Evolutionary conservation across 2,888 invertebrate genomes (phyloP).

Genomic region (Trachelus stipa): DNA sequence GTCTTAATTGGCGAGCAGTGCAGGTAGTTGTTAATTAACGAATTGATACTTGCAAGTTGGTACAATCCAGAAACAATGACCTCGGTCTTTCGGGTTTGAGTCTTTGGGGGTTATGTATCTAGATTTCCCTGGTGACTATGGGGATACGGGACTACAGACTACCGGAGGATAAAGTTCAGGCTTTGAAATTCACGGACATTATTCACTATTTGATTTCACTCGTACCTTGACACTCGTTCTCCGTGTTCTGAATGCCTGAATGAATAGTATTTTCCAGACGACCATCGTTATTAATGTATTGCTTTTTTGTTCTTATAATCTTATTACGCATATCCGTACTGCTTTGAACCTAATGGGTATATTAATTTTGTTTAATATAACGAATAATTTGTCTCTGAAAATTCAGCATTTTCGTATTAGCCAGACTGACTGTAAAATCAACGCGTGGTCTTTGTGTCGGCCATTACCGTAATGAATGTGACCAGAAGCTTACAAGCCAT

Average conservation of each 20-base stretch:
- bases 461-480: constrained; percentile 54
- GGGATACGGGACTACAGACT: constrained; percentile 4
- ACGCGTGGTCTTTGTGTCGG: constrained; percentile 31
- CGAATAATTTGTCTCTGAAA: background rate
- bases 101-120: constrained; percentile 20
- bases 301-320: background rate
- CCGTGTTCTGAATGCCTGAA: background rate
- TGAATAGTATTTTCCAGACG: background rate
- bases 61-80: constrained; percentile 13
- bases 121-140: constrained; percentile 28
- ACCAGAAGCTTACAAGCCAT: background rate
- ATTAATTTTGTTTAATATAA: background rate
- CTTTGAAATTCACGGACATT: background rate
- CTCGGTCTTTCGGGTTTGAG: constrained; percentile 4
- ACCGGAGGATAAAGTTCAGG: constrained; percentile 10
- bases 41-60: constrained; percentile 17
- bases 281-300: background rate
- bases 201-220: background rate
- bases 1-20: constrained; percentile 33
- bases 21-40: constrained; percentile 30
- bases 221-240: background rate
- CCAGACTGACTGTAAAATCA: background rate
- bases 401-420: background rate
- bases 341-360: background rate
- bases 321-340: background rate